Evolutionary conservation across 2,113 vertebrate species (phyloP).

Genomic region (Oryzias woworae): DNA sequence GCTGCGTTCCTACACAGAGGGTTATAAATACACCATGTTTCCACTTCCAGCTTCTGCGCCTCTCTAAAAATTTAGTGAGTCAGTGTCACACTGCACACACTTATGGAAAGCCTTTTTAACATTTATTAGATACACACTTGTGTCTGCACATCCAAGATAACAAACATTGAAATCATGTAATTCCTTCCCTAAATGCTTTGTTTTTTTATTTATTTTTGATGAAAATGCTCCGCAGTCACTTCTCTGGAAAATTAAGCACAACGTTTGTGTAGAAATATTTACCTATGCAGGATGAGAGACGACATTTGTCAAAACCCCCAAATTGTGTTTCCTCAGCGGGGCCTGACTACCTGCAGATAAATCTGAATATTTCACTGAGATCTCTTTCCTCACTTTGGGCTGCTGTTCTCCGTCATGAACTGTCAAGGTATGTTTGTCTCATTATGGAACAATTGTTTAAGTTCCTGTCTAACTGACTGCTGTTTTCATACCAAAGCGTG

Average conservation of each 20-base stretch:
- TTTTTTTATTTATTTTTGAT: conserved; percentile 3
- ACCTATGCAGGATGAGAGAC: conserved; percentile 3
- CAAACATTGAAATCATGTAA: neutral
- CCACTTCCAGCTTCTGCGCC: no score
- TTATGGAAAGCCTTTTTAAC: no score
- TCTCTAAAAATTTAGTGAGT: no score
- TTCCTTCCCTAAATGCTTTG: neutral
- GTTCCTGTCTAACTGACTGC: conserved; percentile 62
- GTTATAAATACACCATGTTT: no score
- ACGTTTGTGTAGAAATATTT: conserved; percentile 20
- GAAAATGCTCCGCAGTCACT: conserved; percentile 3
- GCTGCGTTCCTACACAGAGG: no score
- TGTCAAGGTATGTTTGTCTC: conserved; percentile 69
- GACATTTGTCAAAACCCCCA: conserved; percentile 17
- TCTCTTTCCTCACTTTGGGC: conserved; percentile 48
- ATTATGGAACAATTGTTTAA: conserved; percentile 72
- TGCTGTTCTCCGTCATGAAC: conserved; percentile 57
- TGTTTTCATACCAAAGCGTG: conserved; percentile 48
- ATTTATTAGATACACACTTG: no score
- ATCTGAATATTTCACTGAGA: conserved; percentile 51
- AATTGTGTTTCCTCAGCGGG: conserved; percentile 19
- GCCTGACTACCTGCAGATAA: conserved; percentile 46
- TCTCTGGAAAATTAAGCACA: neutral
- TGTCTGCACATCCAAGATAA: no score
- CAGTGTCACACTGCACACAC: no score